Evolutionary conservation across 2,113 vertebrate genomes (phyloP), one percentile per base, ranked within the genome.

Genomic region (Ginglymostoma cirratum): DNA sequence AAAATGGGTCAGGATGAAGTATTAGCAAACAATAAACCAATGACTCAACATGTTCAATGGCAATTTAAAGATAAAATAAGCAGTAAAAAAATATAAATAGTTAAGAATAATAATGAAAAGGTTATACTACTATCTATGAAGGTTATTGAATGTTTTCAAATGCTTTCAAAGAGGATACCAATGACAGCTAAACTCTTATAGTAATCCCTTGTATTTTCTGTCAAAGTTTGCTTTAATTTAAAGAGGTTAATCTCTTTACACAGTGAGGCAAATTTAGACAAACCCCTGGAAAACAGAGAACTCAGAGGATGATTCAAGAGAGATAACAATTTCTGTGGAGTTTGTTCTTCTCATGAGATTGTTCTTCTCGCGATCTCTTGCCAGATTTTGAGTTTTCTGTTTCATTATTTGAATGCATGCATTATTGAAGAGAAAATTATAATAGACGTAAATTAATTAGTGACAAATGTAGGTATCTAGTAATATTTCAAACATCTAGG

Each of bases 391-490:
- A 34, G 67, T 76, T 95, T 24, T 42, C 67, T 72, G 48, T 72
- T 30, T 38, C 93, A 67, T 95, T 48, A 95, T 52, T 95, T 95
- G 42, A 70, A 48, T 48, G 67, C 42, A 95, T 48, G 67, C 94
- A 95, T 95, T 30, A 76, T 34, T 94, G 48, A 95, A 95, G 24
- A 24, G 72, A 70, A 72, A 72, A 48, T 61, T 42, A 76, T 70
- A 69, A 52, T 76, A 76, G 19, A 94, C 6, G 3, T 24, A 30
- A 94, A 42, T 24, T 69, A 94, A 6, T 23, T 17, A n/a, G 19
- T 6, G 7, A 17, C 65, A 92, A 38, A 24, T 66, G 34, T n/a
- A 12, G 24, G 23, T 61, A 52, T 48, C 42, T 2, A n/a, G 30
- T 42, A 3, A 52, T 45, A 95, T 52, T 76, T 52, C 67, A 95